Base-by-base conservation (phyloP, 1,140 invertebrate species). In the Pseudomyrmex flavicornis region DNA sequence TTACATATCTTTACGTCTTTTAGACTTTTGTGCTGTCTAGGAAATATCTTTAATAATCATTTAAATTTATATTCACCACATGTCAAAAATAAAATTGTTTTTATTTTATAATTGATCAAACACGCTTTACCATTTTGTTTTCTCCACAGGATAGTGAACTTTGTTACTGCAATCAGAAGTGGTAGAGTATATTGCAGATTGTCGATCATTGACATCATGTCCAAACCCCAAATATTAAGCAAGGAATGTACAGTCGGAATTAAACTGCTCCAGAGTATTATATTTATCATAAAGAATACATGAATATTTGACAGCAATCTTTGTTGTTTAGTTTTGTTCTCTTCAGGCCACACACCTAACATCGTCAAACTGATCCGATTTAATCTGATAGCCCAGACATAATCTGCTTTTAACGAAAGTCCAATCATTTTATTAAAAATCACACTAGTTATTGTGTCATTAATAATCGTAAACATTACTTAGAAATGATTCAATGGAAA, bases 101-200 rank as follows among this genome's bases (percentile, higher is more conserved):
- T 10, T 26, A 8, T 65, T 26, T 10, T 10, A 22, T 61, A 59
- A 59, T 56, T 35, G 20, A 48, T 5, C 9, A 10, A 17, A 17
- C 7, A 8, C 0, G 22, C 8, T 46, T 65, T 83, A 83, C 72
- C 72, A 48, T 69, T 3, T 2, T 62, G 68, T 22, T n/a, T 77
- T 0, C 12, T 13, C 3, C 50, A 77, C 4, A 83, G 8, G 0
- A 61, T 20, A 4, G 12, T 56, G 2, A 62, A 22, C 3, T 77
- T 83, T 22, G 65, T 69, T 13, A 52, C 1, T 9, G 54, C n/a
- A 15, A 83, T 62, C 0, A 15, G 13, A 0, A 75, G 9, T 9
- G 82, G 44, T 12, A 83, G 44, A 13, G 54, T 22, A 50, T 62
- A 83, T 54, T 52, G 46, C 22, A 83, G 17, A 46, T 83, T 69